Conservation (phyloP, 2,113 vertebrate genomes). For the Dascyllus trimaculatus region DNA sequence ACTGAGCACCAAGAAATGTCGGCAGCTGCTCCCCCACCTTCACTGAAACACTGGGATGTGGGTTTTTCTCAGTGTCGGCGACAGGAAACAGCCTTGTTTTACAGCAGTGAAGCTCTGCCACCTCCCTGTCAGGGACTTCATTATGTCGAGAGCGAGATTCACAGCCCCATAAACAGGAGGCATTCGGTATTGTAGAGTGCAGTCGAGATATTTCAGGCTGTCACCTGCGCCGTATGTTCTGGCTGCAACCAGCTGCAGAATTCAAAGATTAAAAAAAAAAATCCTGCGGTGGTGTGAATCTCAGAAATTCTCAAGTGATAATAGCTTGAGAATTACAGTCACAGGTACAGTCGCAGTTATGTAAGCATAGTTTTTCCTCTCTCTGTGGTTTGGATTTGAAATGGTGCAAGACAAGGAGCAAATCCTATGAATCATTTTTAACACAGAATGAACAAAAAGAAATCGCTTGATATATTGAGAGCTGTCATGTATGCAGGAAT, state of each 20-base stretch:
- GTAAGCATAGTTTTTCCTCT: not conserved
- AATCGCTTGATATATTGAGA: constrained; percentile 61
- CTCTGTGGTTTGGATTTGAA: constrained; percentile 27
- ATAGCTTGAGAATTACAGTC: constrained; percentile 20
- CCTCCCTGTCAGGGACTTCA: constrained; percentile 56
- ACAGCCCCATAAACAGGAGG: constrained; percentile 41
- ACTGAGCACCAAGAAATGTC: constrained; percentile 49
- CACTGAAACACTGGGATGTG: constrained; percentile 30
- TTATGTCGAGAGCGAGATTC: constrained; percentile 55
- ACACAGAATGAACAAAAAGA: constrained; percentile 30
- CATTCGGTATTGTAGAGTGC: constrained; percentile 30
- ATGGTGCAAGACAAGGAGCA: constrained; percentile 1
- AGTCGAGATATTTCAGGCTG: constrained; percentile 20
- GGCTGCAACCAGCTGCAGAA: constrained; percentile 9
- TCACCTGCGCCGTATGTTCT: constrained; percentile 5
- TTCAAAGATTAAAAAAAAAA: constrained; percentile 20
- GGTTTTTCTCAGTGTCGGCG: constrained; percentile 26
- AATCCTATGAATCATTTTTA: constrained; percentile 43
- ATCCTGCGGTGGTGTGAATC: constrained; percentile 9
- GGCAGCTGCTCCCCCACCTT: constrained; percentile 9
- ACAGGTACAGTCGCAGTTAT: constrained; percentile 25
- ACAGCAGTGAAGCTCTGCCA: constrained; percentile 24
- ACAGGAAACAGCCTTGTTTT: constrained; percentile 52
- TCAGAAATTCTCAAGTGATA: not conserved
- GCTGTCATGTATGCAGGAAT: constrained; percentile 63